Evolutionary conservation across 2,113 vertebrate species (phyloP), one percentile per base, ranked within the genome.

Genomic region (Neodon shergylaensis): DNA sequence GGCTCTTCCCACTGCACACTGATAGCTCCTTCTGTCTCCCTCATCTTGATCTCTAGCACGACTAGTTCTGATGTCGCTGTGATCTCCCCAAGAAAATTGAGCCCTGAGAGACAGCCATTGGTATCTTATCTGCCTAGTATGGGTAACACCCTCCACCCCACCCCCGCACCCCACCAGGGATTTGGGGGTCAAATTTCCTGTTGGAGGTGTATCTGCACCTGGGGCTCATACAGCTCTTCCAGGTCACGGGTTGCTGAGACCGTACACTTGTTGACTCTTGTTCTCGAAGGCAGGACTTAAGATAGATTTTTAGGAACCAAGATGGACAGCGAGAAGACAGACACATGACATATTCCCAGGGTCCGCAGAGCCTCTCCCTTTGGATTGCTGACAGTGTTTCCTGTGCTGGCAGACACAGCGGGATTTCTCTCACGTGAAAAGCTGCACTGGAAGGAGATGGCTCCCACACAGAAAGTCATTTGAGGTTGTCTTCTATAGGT

Each of bases 391-490:
- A 90, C 78, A 87, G 7, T 84, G 44, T 49, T 88, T 74, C 54
- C 68, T 83, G 16, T 83, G 28, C 49, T 74, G 66, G 78, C 63
- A 73, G 63, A 36, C 52, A 52, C 24, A 52, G 12, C n/a, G 7
- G 61, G 31, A 68, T 89, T 94, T 68, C 65, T 82, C 93, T 91
- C 61, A 21, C 73, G 76, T 66, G 65, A 86, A 77, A 96, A 94
- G 79, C 66, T 85, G 79, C 44, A n/a, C 63, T 90, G 76, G 36
- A 90, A 88, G 58, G 49, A 93, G 82, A 22, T 63, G 68, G 63
- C 22, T 54, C 63, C 85, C 72, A 74, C 83, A 66, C 91, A 83
- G 90, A 90, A 87, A 21, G 31, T 82, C 86, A 68, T 52, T 78
- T 77, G 68, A 74, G 28, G 22, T 26, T 66, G 21, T 81, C 24